A percentile compares a stretch with the other conserved stretches of the same genome.
These are phyloP conservation scores for Peromyscus eremicus DNA, from an alignment of 2,797 vertebrate genomes.

Conservation along the genomic window DNA sequence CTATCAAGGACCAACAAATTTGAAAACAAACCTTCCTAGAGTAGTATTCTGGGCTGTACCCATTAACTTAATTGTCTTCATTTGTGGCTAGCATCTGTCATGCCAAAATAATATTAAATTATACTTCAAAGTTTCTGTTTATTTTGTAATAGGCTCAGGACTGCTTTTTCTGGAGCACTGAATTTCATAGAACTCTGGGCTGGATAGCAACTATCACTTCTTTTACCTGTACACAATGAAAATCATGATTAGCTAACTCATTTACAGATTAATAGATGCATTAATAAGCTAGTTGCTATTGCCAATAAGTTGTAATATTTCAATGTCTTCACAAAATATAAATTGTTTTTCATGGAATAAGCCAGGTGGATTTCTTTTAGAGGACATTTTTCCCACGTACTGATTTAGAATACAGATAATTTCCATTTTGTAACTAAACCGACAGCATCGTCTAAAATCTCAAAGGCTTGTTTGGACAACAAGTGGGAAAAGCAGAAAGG, in stretches of 20 bases:
- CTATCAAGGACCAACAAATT: slow-evolving; percentile 13
- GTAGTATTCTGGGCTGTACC: neutral
- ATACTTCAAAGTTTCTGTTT: neutral
- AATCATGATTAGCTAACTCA: neutral
- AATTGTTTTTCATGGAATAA: neutral
- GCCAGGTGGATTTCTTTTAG: neutral
- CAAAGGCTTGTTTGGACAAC: neutral
- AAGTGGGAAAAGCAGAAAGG: neutral
- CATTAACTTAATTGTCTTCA: slow-evolving; percentile 31
- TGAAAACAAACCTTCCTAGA: slow-evolving; percentile 1
- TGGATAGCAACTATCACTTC: neutral
- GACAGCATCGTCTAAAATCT: neutral
- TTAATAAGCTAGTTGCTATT: neutral
- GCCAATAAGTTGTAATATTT: slow-evolving; percentile 22
- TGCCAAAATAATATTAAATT: slow-evolving; percentile 44
- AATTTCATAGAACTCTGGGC: slow-evolving; percentile 7
- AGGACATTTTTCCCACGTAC: neutral
- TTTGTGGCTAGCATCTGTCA: neutral
- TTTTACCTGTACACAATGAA: neutral
- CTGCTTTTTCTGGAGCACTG: neutral
- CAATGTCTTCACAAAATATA: neutral
- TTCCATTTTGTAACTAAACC: neutral
- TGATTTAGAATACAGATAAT: neutral
- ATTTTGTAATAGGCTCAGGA: neutral
- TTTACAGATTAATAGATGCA: neutral